Evolutionary conservation across 2,888 invertebrate species (phyloP).

Genomic region (Dryadula phaetusa): DNA sequence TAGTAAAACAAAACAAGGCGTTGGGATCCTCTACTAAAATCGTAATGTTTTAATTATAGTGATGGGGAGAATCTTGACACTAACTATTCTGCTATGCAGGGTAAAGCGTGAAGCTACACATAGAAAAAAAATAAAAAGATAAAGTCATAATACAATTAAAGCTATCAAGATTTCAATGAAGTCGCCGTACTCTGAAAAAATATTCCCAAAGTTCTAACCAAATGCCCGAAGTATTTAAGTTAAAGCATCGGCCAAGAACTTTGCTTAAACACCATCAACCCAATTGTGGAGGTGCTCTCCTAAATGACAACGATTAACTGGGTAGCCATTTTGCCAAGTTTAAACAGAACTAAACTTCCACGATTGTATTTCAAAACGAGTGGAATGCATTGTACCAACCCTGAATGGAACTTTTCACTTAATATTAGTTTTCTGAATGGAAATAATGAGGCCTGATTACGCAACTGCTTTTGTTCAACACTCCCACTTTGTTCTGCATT

Average conservation of each 20-base stretch:
- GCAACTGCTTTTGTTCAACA: conserved; percentile 28
- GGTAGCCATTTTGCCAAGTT: conserved; percentile 74
- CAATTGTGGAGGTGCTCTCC: conserved; percentile 63
- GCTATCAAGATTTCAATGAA: background rate
- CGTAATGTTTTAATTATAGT: too few relatives aligned
- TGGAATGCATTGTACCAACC: conserved; percentile 66
- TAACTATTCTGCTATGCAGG: too few relatives aligned
- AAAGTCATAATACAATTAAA: too few relatives aligned
- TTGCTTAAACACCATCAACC: conserved; percentile 66
- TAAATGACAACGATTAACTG: conserved; percentile 77
- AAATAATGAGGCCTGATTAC: conserved; percentile 43
- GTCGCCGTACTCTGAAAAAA: background rate
- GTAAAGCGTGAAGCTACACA: too few relatives aligned
- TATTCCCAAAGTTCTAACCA: background rate
- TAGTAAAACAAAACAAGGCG: too few relatives aligned
- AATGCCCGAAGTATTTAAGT: conserved; percentile 18
- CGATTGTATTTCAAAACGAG: conserved; percentile 69
- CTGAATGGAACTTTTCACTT: conserved; percentile 56
- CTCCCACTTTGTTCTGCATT: conserved; percentile 24
- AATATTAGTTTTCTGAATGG: conserved; percentile 53
- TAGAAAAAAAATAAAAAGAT: too few relatives aligned
- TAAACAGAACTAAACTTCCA: conserved; percentile 71
- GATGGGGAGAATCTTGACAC: too few relatives aligned
- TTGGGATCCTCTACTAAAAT: too few relatives aligned
- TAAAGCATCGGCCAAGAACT: conserved; percentile 51